These are phyloP conservation scores for Procapra przewalskii DNA, from an alignment of 2,113 vertebrate species.

Conservation along the genomic window DNA sequence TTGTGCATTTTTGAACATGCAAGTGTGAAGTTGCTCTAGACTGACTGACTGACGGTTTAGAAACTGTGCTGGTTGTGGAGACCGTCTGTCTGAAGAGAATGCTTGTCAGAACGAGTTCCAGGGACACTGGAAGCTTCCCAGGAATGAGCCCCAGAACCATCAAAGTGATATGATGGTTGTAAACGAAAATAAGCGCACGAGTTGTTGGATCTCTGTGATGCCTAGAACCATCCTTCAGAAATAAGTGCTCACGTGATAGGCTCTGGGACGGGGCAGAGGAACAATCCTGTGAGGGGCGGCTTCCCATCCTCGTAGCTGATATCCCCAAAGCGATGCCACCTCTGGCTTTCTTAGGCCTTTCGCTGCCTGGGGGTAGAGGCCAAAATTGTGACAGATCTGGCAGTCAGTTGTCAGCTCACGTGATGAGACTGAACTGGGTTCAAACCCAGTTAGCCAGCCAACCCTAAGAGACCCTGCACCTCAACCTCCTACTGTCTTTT, in stretches of 20 bases:
- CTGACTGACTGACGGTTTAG: background rate
- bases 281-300: too few relatives aligned
- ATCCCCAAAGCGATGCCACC: too few relatives aligned
- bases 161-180: too few relatives aligned
- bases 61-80: background rate
- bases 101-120: background rate
- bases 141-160: background rate
- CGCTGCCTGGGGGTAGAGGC: background rate
- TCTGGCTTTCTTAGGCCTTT: background rate
- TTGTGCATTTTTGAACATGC: background rate
- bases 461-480: too few relatives aligned
- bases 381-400: too few relatives aligned
- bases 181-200: background rate
- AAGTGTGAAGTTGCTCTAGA: background rate
- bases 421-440: background rate
- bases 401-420: background rate
- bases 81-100: background rate
- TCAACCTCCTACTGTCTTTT: background rate
- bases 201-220: background rate
- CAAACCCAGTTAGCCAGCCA: background rate
- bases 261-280: too few relatives aligned
- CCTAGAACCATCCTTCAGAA: background rate
- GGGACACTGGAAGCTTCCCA: background rate
- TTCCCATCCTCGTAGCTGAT: background rate
- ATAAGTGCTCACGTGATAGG: fast-evolving